Evolutionary conservation across 2,888 invertebrate genomes (phyloP).

Genomic region (Petrolisthes cinctipes): DNA sequence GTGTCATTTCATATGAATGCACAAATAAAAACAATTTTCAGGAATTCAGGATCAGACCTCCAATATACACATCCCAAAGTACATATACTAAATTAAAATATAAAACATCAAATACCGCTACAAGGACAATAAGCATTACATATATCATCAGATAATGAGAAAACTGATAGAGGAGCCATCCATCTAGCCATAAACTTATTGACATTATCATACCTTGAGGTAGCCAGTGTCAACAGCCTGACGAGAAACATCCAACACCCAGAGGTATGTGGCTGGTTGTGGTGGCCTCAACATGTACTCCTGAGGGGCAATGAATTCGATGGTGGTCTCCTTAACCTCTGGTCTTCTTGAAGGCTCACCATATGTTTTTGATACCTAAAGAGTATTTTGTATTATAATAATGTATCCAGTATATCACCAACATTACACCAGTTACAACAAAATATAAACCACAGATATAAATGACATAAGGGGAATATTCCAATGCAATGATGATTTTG

Average conservation of each 20-base stretch:
- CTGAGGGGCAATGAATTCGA: slow-evolving; percentile 98
- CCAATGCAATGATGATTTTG: too few relatives aligned
- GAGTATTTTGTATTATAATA: too few relatives aligned
- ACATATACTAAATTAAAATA: too few relatives aligned
- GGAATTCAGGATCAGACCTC: too few relatives aligned
- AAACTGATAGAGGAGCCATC: neutral
- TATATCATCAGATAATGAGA: neutral
- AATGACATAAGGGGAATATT: too few relatives aligned
- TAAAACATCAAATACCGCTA: too few relatives aligned
- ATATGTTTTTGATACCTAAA: slow-evolving; percentile 80
- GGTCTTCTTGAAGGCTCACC: slow-evolving; percentile 96
- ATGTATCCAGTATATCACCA: too few relatives aligned
- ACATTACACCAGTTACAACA: too few relatives aligned
- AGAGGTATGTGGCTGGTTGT: slow-evolving; percentile 96
- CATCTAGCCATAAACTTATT: neutral
- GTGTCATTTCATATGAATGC: too few relatives aligned
- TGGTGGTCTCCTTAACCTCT: slow-evolving; percentile 95
- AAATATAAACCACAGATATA: too few relatives aligned
- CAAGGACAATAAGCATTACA: neutral
- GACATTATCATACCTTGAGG: slow-evolving; percentile 49
- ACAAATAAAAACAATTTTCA: too few relatives aligned
- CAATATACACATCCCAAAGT: too few relatives aligned
- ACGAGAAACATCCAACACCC: slow-evolving; percentile 92
- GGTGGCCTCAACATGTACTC: slow-evolving; percentile 98
- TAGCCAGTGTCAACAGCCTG: slow-evolving; percentile 87